phyloP scores from a whole-genome alignment of 1,140 invertebrate genomes.

The Zophobas morio region DNA sequence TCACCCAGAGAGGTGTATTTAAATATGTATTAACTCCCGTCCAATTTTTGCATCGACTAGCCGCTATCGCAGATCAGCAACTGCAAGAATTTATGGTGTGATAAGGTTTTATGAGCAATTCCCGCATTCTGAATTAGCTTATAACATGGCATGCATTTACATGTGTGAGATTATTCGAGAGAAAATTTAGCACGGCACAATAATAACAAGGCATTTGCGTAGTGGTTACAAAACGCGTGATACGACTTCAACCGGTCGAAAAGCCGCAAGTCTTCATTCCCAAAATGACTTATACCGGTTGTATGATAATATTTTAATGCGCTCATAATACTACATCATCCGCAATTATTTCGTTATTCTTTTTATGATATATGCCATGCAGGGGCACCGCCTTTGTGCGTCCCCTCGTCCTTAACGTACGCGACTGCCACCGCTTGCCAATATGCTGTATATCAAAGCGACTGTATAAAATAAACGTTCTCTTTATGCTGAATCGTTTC shows the following conservation, averaged over 20 bases:
- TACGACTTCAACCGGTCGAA: conserved; percentile 1
- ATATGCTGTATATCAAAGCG: conserved; percentile 64
- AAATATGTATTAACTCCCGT: too few relatives aligned
- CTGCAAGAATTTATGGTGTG: conserved; percentile 30
- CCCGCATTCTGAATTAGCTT: conserved; percentile 32
- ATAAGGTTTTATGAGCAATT: conserved; percentile 44
- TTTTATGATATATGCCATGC: conserved; percentile 51
- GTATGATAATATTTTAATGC: conserved; percentile 56
- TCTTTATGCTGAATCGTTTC: conserved; percentile 65
- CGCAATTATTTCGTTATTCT: conserved; percentile 56
- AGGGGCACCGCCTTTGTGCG: conserved; percentile 40
- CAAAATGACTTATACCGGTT: conserved; percentile 47
- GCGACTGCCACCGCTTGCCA: conserved; percentile 51
- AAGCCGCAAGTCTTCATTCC: not conserved
- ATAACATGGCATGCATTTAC: conserved; percentile 40
- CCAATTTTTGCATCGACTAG: not conserved
- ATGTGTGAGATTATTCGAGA: conserved; percentile 34
- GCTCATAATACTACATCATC: conserved; percentile 54
- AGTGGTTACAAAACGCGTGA: not conserved
- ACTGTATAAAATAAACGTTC: conserved; percentile 66
- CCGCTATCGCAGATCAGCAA: conserved; percentile 20
- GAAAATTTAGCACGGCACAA: conserved; percentile 20
- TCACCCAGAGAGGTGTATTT: too few relatives aligned
- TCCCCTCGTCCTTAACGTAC: conserved; percentile 22
- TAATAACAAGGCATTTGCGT: conserved; percentile 21